Evolutionary conservation across 2,888 invertebrate genomes (phyloP).

Genomic region (Protodeltote pygarga): DNA sequence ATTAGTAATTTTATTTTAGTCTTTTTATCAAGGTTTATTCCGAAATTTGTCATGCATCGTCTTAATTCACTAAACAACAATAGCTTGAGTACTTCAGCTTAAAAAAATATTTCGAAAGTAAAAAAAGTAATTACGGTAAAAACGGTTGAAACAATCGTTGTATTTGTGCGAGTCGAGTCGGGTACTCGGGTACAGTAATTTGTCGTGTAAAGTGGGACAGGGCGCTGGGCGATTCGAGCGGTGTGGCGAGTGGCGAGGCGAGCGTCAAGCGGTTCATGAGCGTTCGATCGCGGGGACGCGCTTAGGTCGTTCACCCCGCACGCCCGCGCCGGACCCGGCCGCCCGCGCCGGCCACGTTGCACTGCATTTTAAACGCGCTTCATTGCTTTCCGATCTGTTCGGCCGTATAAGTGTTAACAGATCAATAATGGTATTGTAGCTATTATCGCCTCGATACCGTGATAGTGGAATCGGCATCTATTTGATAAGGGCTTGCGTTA

Average conservation of each 20-base stretch:
- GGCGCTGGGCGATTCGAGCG: conserved; percentile 52
- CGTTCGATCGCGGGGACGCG: conserved; percentile 81
- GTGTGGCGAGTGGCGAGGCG: conserved; percentile 50
- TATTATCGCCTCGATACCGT: conserved; percentile 37
- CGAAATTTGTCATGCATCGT: too few species aligned
- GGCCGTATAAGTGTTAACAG: conserved; percentile 34
- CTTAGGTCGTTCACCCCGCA: conserved; percentile 79
- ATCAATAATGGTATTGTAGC: conserved; percentile 51
- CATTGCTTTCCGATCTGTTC: conserved; percentile 58
- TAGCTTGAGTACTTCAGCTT: not conserved
- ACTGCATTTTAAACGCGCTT: conserved; percentile 58
- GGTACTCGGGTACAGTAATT: conserved; percentile 57
- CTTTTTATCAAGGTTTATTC: too few species aligned
- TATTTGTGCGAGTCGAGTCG: conserved; percentile 38
- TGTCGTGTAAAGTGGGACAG: conserved; percentile 59
- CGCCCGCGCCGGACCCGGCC: conserved; percentile 56
- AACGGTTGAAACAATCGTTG: conserved; percentile 33
- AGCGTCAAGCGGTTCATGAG: conserved; percentile 55
- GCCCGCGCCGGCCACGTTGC: conserved; percentile 61
- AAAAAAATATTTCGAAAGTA: conserved; percentile 18
- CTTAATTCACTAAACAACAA: conserved; percentile 18
- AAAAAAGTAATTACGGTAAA: conserved; percentile 38
- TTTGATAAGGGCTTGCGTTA: conserved; percentile 28
- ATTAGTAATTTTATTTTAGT: too few species aligned
- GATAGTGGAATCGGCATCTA: conserved; percentile 18